Conservation (phyloP, 2,113 vertebrate genomes). For the Prionailurus viverrinus region DNA sequence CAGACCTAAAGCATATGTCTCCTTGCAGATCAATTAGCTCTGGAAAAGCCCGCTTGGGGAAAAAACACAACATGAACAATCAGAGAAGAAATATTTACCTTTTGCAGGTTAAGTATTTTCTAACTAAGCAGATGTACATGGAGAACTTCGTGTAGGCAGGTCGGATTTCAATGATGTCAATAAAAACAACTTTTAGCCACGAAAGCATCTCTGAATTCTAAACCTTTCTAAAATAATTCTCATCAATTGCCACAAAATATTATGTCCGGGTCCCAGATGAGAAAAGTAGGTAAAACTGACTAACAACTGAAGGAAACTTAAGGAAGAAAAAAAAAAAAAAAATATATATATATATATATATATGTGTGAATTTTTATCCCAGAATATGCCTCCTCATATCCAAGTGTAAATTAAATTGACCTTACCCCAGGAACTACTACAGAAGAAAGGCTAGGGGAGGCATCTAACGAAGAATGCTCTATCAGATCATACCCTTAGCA, state of each 20-base stretch:
- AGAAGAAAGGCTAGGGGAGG: neutral
- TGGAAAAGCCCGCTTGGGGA: constrained; percentile 30
- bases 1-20: constrained; percentile 74
- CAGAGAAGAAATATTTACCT: constrained; percentile 66
- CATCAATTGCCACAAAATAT: neutral
- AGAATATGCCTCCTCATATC: neutral
- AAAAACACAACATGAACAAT: neutral
- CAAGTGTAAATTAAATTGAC: neutral
- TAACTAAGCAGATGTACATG: constrained; percentile 10
- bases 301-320: neutral
- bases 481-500: neutral
- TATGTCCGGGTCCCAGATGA: neutral
- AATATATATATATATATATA: neutral
- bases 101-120: constrained; percentile 52
- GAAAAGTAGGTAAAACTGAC: neutral
- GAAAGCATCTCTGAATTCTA: constrained; percentile 37
- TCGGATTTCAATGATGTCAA: neutral
- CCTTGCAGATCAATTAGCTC: constrained; percentile 67
- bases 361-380: neutral
- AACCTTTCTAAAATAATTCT: constrained; percentile 50
- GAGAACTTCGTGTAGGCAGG: constrained; percentile 22
- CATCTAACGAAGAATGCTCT: neutral
- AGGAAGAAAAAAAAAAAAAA: neutral
- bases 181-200: constrained; percentile 24
- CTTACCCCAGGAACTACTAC: neutral